Conservation (phyloP, 2,113 vertebrate species). For the Alouatta palliata region DNA sequence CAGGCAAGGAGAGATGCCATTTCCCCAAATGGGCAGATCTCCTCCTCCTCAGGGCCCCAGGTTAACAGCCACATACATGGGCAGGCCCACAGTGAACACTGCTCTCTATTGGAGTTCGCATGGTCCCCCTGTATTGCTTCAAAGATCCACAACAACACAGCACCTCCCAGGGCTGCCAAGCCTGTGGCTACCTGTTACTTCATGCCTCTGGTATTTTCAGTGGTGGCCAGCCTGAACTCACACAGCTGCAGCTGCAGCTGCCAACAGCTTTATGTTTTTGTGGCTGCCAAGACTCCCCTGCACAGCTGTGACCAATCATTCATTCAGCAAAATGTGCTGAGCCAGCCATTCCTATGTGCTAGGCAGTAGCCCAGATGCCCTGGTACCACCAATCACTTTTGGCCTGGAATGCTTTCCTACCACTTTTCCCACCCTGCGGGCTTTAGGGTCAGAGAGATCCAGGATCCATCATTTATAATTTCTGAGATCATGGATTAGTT, state of each 20-base stretch:
- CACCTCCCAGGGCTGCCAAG: neutral
- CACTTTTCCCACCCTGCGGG: neutral
- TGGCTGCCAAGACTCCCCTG: neutral
- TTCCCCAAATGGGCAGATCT: neutral
- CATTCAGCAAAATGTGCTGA: neutral
- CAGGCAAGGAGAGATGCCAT: neutral
- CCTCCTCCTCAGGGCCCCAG: neutral
- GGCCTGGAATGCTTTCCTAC: neutral
- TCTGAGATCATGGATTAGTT: neutral
- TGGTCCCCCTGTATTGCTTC: neutral
- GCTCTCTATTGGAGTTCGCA: neutral
- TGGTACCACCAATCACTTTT: neutral
- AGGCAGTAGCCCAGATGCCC: neutral
- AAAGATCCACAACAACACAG: neutral
- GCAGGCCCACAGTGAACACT: neutral
- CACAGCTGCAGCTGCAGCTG: constrained; percentile 35
- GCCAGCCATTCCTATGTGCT: neutral
- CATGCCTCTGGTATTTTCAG: neutral
- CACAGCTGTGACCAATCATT: constrained; percentile 53
- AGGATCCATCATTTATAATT: neutral
- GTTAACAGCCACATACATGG: neutral
- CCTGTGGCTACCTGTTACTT: neutral
- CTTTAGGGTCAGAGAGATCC: neutral
- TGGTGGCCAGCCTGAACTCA: neutral
- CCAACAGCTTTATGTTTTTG: neutral